A percentile compares a stretch with the other conserved stretches of the same genome.
Conservation (phyloP, 2,113 vertebrate species). For the Asarcornis scutulata region DNA sequence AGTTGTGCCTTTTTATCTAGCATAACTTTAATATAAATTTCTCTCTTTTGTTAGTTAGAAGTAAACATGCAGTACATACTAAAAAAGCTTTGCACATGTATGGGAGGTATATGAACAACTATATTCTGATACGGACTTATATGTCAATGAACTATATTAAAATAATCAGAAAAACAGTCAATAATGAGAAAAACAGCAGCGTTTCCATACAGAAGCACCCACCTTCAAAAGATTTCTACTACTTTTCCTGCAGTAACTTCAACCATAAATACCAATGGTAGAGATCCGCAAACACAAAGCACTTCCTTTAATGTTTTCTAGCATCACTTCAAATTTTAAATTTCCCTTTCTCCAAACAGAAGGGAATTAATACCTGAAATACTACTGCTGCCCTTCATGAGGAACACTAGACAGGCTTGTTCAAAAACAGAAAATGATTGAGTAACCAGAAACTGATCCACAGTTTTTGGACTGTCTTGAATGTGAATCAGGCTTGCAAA, state of each 20-base stretch:
- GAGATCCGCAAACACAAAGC: conserved; percentile 40
- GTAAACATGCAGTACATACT: not conserved
- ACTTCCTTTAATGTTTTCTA: conserved; percentile 34
- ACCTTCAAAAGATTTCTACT: not conserved
- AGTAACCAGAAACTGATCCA: conserved; percentile 78
- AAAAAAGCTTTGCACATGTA: not conserved
- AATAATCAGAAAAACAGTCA: conserved; percentile 21
- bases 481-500: conserved; percentile 74
- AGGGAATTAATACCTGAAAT: conserved; percentile 71
- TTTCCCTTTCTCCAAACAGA: conserved; percentile 69
- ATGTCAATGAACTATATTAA: not conserved
- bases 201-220: conserved; percentile 27
- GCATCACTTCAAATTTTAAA: conserved; percentile 56
- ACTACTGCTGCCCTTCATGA: conserved; percentile 63
- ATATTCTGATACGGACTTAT: not conserved
- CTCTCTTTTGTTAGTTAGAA: not conserved
- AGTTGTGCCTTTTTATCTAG: not conserved
- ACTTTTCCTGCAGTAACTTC: not conserved
- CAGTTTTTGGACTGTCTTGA: conserved; percentile 65
- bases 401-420: conserved; percentile 72
- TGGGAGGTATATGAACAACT: not conserved
- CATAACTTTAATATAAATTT: not conserved
- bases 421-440: conserved; percentile 62
- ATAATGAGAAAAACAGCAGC: conserved; percentile 7
- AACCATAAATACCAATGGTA: conserved; percentile 3